Conservation (phyloP, 2,888 invertebrate species). For the Smittia sp. region DNA sequence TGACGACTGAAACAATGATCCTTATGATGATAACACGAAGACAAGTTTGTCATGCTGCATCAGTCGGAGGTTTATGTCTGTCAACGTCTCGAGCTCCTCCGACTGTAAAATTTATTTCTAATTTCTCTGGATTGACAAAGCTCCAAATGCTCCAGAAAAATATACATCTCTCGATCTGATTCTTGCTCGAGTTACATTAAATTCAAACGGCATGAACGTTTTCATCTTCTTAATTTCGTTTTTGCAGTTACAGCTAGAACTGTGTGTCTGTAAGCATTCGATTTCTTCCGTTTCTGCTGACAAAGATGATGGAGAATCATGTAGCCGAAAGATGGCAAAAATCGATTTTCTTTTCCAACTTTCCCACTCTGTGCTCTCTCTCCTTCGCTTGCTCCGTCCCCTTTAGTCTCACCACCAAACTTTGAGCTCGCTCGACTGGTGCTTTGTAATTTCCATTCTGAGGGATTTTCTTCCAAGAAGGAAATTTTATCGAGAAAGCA, state of each 20-base stretch:
- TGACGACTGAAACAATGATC: conserved; percentile 38
- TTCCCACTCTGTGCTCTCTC: not conserved
- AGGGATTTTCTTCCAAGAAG: not conserved
- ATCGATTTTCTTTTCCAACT: conserved; percentile 35
- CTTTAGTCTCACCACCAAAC: not conserved
- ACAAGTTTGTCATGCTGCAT: not conserved
- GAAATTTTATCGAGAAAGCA: conserved; percentile 16
- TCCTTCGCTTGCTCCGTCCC: not conserved
- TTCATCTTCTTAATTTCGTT: not conserved
- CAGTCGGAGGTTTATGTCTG: too few relatives aligned
- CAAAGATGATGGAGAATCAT: conserved; percentile 38
- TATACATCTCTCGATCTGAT: too few relatives aligned
- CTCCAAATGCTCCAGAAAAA: too few relatives aligned
- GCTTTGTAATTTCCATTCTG: not conserved
- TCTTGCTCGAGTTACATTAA: not conserved
- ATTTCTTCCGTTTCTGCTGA: conserved; percentile 27
- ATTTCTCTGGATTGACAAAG: too few relatives aligned
- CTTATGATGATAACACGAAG: conserved; percentile 34
- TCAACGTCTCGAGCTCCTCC: too few relatives aligned
- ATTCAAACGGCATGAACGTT: not conserved
- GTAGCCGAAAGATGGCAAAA: conserved; percentile 33
- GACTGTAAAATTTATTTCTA: not conserved
- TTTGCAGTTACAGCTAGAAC: not conserved
- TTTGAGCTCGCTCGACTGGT: not conserved
- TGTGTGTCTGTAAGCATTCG: conserved; percentile 9